Percentiles rank a stretch among this genome's conserved stretches.
These are phyloP conservation scores for Scaptomyza hsui DNA, from an alignment of 1,140 invertebrate species.

Conservation along the genomic window DNA sequence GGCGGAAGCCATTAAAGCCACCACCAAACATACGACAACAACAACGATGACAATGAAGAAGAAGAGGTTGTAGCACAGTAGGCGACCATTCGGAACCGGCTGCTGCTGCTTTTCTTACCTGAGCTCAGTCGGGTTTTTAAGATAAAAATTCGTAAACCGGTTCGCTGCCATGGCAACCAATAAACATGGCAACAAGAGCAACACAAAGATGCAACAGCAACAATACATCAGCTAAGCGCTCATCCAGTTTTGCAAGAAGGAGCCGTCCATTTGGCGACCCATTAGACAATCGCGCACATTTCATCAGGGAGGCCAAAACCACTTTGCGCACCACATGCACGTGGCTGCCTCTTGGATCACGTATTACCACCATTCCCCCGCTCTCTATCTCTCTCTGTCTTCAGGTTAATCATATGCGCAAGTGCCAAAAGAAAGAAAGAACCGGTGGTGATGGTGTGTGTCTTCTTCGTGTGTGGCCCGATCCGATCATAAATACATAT, in stretches of 20 bases:
- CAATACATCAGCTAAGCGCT: slow-evolving; percentile 65
- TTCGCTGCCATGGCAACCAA: slow-evolving; percentile 72
- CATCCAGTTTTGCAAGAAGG: slow-evolving; percentile 30
- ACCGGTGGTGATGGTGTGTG: slow-evolving; percentile 61
- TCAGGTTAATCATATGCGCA: slow-evolving; percentile 73
- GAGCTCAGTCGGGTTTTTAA: slow-evolving; percentile 55
- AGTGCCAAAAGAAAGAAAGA: slow-evolving; percentile 62
- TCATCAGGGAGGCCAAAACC: slow-evolving; percentile 38
- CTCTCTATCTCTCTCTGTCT: background rate
- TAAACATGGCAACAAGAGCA: slow-evolving; percentile 48
- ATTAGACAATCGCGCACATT: slow-evolving; percentile 74
- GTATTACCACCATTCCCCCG: slow-evolving; percentile 10
- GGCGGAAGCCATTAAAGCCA: slow-evolving; percentile 84
- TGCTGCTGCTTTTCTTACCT: slow-evolving; percentile 48
- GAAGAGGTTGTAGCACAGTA: slow-evolving; percentile 40
- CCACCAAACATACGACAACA: slow-evolving; percentile 54
- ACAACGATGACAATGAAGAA: background rate
- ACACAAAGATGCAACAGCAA: slow-evolving; percentile 8
- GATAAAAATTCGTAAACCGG: slow-evolving; percentile 62
- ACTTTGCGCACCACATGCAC: slow-evolving; percentile 46
- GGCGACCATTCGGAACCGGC: slow-evolving; percentile 45
- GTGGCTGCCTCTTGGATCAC: slow-evolving; percentile 46
- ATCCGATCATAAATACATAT: slow-evolving; percentile 4
- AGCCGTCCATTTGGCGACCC: slow-evolving; percentile 68
- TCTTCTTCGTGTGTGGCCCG: slow-evolving; percentile 63